Evolutionary conservation across 2,888 invertebrate genomes (phyloP).

Genomic region (Drosophila acutilabella): DNA sequence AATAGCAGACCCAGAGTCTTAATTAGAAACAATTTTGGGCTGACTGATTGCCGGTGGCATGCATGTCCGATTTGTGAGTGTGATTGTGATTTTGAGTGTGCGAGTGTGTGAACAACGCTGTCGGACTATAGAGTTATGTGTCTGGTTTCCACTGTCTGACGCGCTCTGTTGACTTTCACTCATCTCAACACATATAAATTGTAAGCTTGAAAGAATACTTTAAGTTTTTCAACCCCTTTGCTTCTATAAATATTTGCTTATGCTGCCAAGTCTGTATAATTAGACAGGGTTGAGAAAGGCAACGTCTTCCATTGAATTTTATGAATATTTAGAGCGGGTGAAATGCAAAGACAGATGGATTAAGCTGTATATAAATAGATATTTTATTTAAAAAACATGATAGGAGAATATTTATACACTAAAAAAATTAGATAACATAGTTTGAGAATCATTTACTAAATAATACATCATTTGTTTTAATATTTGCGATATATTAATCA

Average conservation of each 20-base stretch:
- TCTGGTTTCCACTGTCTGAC: constrained; percentile 16
- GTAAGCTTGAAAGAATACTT: constrained; percentile 31
- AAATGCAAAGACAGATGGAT: no score
- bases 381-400: no score
- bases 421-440: no score
- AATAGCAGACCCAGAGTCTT: constrained; percentile 54
- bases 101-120: constrained; percentile 11
- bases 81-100: constrained; percentile 1
- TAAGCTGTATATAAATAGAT: no score
- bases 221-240: constrained; percentile 16
- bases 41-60: constrained; percentile 68
- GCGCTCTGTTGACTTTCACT: constrained; percentile 57
- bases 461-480: no score
- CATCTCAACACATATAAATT: constrained; percentile 44
- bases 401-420: no score
- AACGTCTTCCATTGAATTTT: neutral
- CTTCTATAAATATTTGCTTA: constrained; percentile 11
- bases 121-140: neutral
- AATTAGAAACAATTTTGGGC: constrained; percentile 78
- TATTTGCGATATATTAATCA: no score
- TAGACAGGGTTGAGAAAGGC: no score
- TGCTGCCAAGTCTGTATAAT: neutral
- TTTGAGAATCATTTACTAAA: no score
- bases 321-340: neutral
- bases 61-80: constrained; percentile 6